Base-by-base conservation (phyloP, 2,113 vertebrate genomes). In the Bostrychus sinensis region DNA sequence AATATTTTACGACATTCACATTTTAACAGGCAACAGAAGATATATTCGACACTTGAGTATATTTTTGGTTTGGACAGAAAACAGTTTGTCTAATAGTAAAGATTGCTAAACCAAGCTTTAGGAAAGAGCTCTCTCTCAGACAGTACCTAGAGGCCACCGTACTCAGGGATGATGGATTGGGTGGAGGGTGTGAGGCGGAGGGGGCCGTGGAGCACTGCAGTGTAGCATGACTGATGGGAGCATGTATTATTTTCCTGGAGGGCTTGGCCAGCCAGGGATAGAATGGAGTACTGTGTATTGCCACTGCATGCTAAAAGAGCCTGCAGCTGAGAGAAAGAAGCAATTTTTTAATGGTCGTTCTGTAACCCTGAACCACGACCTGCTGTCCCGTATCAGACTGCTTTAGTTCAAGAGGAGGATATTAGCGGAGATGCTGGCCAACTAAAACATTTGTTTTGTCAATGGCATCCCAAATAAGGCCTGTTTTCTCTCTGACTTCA, bases 161-260 rank as follows among this genome's bases (percentile, higher is more conserved):
- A 73, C 78, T 83, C 60, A 62, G 76, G 87, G 74, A 84, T 88
- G 88, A 91, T 91, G 86, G 78, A 85, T 89, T 79, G 75, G 81
- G 79, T 85, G 14, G 68, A 67, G 86, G 80, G 72, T 77, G 70
- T 66, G 66, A 75, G 63, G 70, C 17, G 55, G 75, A 70, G 77
- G 76, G 73, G 83, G 78, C 74, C 81, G 81, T 53, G 62, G 80
- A 88, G 84, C 84, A 83, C 83, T 89, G 87, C 83, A 75, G 80
- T 80, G 75, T 83, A 78, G 75, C 82, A 78, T 91, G 87, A 91
- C 83, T 87, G 88, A 92, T 91, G 88, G 84, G 71, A 89, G 85
- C 81, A 85, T 88, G 81, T 74, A 75, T 85, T 88, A 81, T 89
- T 88, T 83, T 91, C 80, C 76, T 69, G 66, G 66, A 80, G 68